Base-by-base conservation (phyloP, 2,888 invertebrate species). In the Ferdinandea cuprea region DNA sequence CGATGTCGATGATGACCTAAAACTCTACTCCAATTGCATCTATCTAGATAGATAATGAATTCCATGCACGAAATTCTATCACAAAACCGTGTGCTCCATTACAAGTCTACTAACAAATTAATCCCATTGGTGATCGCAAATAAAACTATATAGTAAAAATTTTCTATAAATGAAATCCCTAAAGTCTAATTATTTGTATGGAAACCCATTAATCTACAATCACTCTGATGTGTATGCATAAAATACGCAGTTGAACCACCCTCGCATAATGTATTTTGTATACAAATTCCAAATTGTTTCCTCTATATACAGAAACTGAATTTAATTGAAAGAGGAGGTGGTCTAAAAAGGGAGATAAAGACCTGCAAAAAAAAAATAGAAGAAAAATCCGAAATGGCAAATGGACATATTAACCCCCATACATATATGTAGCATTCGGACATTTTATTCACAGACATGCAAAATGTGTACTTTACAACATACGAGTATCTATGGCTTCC, bases 151-250 rank as follows among this genome's bases (percentile, higher is more conserved):
- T 9, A 9, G 25, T 21, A 9, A 56, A 35, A 46, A 46, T n/a
- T 7, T 37, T 37, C 15, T 25, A 19, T 30, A 46, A 37, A n/a
- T 63, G 17, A 63, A 73, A 50, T 37, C 65, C 73, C 56, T 56
- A 40, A 63, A 71, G 56, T 44, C 73, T 48, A 63, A 65, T 73
- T 63, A 73, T 73, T 63, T 63, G 63, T 73, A 56, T 50, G 40
- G 30, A 73, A 56, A 63, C n/a, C 73, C 54, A 73, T 73, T 73
- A 73, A 73, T 48, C 40, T 30, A 44, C 46, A 37, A 50, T 65
- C 37, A 37, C 63, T 35, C 13, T 37, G 1, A 25, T 30, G 1
- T 11, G 15, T 9, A 65, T 25, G 25, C 65, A 46, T n/a, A n/a
- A n/a, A n/a, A 9, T 13, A 21, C 19, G 6, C 52, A n/a, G n/a